Evolutionary conservation across 1,140 invertebrate species (phyloP).

Genomic region (Aleiodes sp.): DNA sequence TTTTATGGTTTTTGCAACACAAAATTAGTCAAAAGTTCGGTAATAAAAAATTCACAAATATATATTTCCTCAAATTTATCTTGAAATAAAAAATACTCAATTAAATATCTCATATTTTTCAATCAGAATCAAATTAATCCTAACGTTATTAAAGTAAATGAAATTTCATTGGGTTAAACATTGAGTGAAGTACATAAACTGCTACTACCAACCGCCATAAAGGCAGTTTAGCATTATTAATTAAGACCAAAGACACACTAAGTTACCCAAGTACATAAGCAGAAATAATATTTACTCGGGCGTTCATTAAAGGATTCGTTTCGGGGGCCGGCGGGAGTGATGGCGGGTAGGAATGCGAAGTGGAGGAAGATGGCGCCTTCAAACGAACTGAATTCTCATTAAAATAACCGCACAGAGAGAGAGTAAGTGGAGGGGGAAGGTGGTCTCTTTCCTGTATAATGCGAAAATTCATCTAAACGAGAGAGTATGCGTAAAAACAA

Average conservation of each 20-base stretch:
- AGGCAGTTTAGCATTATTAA: conserved; percentile 64
- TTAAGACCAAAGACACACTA: conserved; percentile 64
- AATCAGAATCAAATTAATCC: neutral
- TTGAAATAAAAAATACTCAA: too few relatives aligned
- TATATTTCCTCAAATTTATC: too few relatives aligned
- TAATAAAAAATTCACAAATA: too few relatives aligned
- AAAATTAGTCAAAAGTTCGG: too few relatives aligned
- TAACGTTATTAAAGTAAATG: neutral
- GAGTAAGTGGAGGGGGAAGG: neutral
- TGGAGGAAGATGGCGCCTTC: conserved; percentile 42
- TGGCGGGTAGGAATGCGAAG: conserved; percentile 19
- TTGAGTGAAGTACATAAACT: conserved; percentile 8
- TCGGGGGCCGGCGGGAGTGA: too few relatives aligned
- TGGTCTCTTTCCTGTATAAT: neutral
- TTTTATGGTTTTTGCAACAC: too few relatives aligned
- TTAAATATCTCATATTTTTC: neutral
- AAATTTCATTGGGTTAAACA: neutral
- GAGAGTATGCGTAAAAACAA: neutral
- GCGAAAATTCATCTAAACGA: neutral
- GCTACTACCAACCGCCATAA: conserved; percentile 6
- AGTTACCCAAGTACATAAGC: conserved; percentile 64
- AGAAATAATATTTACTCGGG: conserved; percentile 65
- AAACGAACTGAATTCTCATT: conserved; percentile 64
- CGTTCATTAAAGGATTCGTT: conserved; percentile 61
- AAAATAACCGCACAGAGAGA: conserved; percentile 54